Evolutionary conservation across 1,140 invertebrate species (phyloP), one percentile per base, ranked within the genome.

Genomic region (Frieseomelitta varia): DNA sequence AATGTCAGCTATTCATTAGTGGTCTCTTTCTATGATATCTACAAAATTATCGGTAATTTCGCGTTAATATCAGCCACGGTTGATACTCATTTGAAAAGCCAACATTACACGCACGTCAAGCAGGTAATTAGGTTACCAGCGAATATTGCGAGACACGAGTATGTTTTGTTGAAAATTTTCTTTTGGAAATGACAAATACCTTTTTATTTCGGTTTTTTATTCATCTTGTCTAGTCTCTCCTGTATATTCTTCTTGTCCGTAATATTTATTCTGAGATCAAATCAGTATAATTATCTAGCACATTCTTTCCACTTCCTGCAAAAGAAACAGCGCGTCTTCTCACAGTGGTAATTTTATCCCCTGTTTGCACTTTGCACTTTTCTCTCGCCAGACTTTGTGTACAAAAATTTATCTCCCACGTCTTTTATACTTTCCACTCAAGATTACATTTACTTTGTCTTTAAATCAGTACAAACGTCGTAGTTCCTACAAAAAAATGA

Each of bases 91-190:
- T 76, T 65, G 68, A 81, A 69, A 78, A 83, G 81, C 75, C 39
- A 83, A 75, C 65, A 81, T 88, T 87, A 81, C 79, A 78, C 78
- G 78, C 76, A 47, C 53, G 61, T 78, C 81, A 67, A 58, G 76
- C 34, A 78, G 61, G 39, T 88, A 88, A 85, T 87, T 88, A 85
- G 79, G 78, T 87, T 88, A 88, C 72, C 80, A 74, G 27, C 65
- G 72, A 39, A 55, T 11, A 21, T 34, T 61, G 51, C 39, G 75
- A n/a, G 53, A 55, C 63, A 76, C 19, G 34, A 34, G 53, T 87
- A 71, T 67, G 86, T 55, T 58, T 53, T 17, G 72, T 56, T 68
- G 69, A 87, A n/a, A n/a, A n/a, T n/a, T n/a, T n/a, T n/a, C n/a
- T n/a, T n/a, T n/a, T n/a, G n/a, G n/a, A n/a, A n/a, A n/a, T n/a